phyloP scores from a whole-genome alignment of 2,797 vertebrate genomes.

The Phoebastria nigripes region DNA sequence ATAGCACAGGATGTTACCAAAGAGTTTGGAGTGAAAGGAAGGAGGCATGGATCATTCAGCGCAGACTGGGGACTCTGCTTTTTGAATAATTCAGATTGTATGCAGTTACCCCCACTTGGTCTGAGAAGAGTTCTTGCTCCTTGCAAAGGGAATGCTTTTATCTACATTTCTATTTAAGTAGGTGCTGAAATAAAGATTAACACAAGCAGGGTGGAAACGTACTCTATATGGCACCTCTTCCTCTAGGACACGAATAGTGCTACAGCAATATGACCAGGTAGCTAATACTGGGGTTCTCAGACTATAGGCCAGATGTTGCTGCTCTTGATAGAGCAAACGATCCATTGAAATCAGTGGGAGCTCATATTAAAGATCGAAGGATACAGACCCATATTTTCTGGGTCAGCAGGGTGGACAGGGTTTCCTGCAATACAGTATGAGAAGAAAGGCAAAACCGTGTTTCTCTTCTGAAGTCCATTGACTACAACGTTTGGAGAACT shows the following conservation, averaged over 20 bases:
- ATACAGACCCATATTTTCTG: not conserved
- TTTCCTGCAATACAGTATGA: not conserved
- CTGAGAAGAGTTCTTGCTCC: conserved; percentile 8
- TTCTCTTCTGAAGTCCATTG: not conserved
- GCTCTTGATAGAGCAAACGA: not conserved
- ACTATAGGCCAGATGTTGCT: not conserved
- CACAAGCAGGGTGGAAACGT: not conserved
- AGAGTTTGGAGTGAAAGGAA: not conserved
- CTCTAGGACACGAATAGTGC: not conserved
- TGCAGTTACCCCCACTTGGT: not conserved
- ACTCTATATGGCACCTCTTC: not conserved
- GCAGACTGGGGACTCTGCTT: not conserved
- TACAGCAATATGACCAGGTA: not conserved
- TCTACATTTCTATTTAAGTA: conserved; percentile 21
- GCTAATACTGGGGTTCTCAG: not conserved
- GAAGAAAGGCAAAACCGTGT: not conserved
- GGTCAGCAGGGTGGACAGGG: not conserved
- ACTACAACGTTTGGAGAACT: not conserved
- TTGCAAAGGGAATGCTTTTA: conserved; percentile 20
- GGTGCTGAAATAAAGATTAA: conserved; percentile 52
- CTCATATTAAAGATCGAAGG: not conserved
- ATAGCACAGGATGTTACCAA: not conserved
- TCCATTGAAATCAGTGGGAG: not conserved
- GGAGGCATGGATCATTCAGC: not conserved
- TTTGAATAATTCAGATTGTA: not conserved